Base-by-base conservation (phyloP, 1,140 invertebrate species). In the Globodera ellingtonae region DNA sequence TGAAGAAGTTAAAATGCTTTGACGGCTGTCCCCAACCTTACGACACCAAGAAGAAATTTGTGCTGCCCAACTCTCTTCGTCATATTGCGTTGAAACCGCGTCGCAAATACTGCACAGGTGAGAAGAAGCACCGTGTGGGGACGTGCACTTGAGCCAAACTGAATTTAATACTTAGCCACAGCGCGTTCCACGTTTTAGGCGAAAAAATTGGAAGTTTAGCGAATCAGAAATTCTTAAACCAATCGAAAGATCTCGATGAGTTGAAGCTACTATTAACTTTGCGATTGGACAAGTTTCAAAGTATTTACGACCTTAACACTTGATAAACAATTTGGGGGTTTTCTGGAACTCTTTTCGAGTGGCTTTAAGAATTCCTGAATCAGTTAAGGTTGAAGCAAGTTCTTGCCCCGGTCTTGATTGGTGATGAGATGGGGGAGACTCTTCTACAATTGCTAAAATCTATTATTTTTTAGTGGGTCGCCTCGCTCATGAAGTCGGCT, bases 21-120 rank as follows among this genome's bases (percentile, higher is more conserved):
- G 97, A 99, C 91, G 98, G 98, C 81, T 94, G 96, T 86, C 97
- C 98, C 82, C 93, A 96, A 74, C 95, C 95, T 59, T 99, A 95
- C 89, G 95, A 98, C 89, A 94, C 93, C 89, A 94, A 94, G 89
- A 96, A 97, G 90, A 93, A 95, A 85, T 92, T 98, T 84, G 95
- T 98, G 79, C 95, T 98, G 44, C 98, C 97, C 81, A 93, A 94
- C 79, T 96, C 97, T 18, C 93, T 99, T 89, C 93, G 95, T 86
- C 93, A 97, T n/a, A 92, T 98, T 88, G 95, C 95, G 85, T 91
- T 99, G 56, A 96, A 96, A 89, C 96, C 96, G 83, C 94, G 95
- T 84, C 93, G 97, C 89, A 98, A 98, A 92, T 95, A 96, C 91
- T 90, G 86, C 74, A 83, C 81, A 15, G 80, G 87, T 89, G 72